These are phyloP conservation scores for Arion vulgaris DNA, from an alignment of 1,140 invertebrate genomes.

Conservation along the genomic window DNA sequence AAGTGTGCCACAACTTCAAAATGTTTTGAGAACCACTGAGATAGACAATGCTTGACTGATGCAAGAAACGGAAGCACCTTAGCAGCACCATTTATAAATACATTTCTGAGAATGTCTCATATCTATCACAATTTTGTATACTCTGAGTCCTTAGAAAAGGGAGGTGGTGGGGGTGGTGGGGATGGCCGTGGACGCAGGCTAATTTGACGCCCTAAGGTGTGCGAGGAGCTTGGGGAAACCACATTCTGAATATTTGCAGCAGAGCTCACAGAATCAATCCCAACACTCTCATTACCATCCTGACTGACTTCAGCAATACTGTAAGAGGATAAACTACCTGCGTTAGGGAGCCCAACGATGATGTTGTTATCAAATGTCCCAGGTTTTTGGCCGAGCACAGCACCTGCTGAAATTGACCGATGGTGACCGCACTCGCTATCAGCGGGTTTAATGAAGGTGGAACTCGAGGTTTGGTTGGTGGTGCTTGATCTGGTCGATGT, in stretches of 20 bases:
- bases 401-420: conserved; percentile 62
- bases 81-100: too few species aligned
- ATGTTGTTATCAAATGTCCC: not conserved
- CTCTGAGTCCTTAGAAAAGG: conserved; percentile 31
- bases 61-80: too few species aligned
- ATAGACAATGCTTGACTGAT: too few species aligned
- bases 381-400: conserved; percentile 40
- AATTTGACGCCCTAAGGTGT: conserved; percentile 18
- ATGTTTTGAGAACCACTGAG: too few species aligned
- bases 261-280: conserved; percentile 19
- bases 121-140: conserved; percentile 42
- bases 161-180: conserved; percentile 35
- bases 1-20: too few species aligned
- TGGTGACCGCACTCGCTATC: conserved; percentile 53
- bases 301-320: conserved; percentile 15
- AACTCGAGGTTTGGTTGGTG: conserved; percentile 49
- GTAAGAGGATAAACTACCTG: conserved; percentile 37
- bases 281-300: conserved; percentile 23
- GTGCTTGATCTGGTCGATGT: conserved; percentile 41
- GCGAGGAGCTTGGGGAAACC: conserved; percentile 15
- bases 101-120: not conserved
- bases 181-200: conserved; percentile 25
- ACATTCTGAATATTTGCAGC: conserved; percentile 7
- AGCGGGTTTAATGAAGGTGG: conserved; percentile 51
- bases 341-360: conserved; percentile 22